Evolutionary conservation across 2,113 vertebrate genomes (phyloP).

Genomic region (Scatophagus argus): DNA sequence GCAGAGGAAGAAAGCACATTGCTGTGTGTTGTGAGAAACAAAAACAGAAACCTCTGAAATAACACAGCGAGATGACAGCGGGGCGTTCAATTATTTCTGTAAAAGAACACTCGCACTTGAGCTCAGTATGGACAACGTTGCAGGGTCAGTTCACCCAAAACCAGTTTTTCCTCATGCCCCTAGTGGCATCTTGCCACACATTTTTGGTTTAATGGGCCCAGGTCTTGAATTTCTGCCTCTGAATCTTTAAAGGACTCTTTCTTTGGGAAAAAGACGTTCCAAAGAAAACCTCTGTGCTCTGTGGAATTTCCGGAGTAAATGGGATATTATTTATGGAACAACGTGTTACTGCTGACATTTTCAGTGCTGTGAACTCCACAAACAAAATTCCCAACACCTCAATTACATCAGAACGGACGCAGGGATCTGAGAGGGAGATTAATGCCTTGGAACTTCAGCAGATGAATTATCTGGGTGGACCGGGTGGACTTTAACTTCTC

Average conservation of each 20-base stretch:
- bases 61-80: not conserved
- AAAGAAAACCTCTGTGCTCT: slow-evolving; percentile 25
- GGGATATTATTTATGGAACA: slow-evolving; percentile 11
- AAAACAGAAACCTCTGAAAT: slow-evolving; percentile 33
- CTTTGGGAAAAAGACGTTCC: not conserved
- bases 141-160: not conserved
- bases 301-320: slow-evolving; percentile 1
- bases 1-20: slow-evolving; percentile 35
- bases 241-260: slow-evolving; percentile 1
- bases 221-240: slow-evolving; percentile 3
- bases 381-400: not conserved
- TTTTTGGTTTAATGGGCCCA: slow-evolving; percentile 16
- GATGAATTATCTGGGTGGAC: not conserved
- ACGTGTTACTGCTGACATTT: slow-evolving; percentile 8
- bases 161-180: slow-evolving; percentile 7
- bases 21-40: slow-evolving; percentile 21
- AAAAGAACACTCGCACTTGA: slow-evolving; percentile 3
- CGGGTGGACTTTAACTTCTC: no score
- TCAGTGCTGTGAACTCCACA: not conserved
- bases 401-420: not conserved
- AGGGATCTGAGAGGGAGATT: not conserved
- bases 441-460: not conserved
- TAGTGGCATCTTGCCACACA: not conserved
- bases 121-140: not conserved
- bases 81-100: slow-evolving; percentile 1